Evolutionary conservation across 2,888 invertebrate genomes (phyloP), one percentile per base, ranked within the genome.

Genomic region (Polietes domitor): DNA sequence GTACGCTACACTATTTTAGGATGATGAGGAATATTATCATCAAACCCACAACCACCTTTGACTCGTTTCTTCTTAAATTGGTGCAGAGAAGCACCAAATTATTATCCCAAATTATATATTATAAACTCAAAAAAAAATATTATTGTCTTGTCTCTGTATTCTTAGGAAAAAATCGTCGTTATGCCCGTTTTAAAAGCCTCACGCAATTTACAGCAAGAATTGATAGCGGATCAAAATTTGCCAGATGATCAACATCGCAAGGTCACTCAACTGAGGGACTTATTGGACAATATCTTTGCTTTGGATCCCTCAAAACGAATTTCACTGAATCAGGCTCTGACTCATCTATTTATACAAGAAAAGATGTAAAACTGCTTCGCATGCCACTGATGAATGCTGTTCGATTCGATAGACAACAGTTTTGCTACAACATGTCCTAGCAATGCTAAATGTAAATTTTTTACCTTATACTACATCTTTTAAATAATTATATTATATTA

Each of bases 141-240:
- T n/a, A n/a, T n/a, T n/a, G n/a, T 58, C 2, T 37, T 65, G 19
- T 26, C 43, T 37, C 79, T 74, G 6, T 28, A 37, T 82, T 70
- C 85, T n/a, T 93, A 99, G 99, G 99, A 99, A 91, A 99, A 99
- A 93, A 94, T 98, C 71, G 98, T 98, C n/a, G 96, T 98, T 61
- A 96, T 99, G 95, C 95, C 98, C 58, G 97, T 97, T 71, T 95
- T 99, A 85, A 97, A 97, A 89, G 94, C 97, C 12, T 94, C 94
- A 1, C 94, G 98, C 41, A 98, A 98, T 91, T 93, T 99, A 80
- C 96, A 96, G 88, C 93, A 95, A 0, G 99, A 99, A 91, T 93
- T 99, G 85, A 95, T 97, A 77, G 96, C 97, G 9, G 96, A 96
- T 88, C 98, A 98, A 91, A 95, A 96, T 65, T 93, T 98, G 77